Evolutionary conservation across 2,888 invertebrate genomes (phyloP).

Genomic region (Rhabditoides inermis): DNA sequence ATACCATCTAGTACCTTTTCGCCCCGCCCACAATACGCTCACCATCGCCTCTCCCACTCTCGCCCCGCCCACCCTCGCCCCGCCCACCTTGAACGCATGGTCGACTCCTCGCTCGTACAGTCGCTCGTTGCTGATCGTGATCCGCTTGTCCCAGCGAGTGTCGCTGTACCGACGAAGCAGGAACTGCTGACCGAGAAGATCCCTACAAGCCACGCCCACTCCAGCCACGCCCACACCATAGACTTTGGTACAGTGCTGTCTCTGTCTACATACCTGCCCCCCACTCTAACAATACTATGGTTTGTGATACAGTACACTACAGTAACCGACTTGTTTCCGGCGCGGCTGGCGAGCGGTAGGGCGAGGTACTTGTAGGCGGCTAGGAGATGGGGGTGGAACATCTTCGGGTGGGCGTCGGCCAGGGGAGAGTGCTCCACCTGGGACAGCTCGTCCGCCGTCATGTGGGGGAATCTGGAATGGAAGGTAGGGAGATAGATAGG

Average conservation of each 20-base stretch:
- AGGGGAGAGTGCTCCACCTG: slow-evolving; percentile 71
- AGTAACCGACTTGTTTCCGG: slow-evolving; percentile 28
- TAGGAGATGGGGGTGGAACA: slow-evolving; percentile 53
- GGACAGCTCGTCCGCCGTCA: slow-evolving; percentile 78
- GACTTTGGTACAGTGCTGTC: too few relatives aligned
- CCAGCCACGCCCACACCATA: too few relatives aligned
- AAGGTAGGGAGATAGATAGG: not conserved
- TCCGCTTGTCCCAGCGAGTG: slow-evolving; percentile 55
- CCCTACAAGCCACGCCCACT: too few relatives aligned
- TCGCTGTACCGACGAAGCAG: slow-evolving; percentile 54
- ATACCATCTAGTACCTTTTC: too few relatives aligned
- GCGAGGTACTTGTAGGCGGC: slow-evolving; percentile 56
- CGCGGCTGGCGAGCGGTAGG: slow-evolving; percentile 52
- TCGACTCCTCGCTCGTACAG: slow-evolving; percentile 21
- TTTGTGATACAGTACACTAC: too few relatives aligned
- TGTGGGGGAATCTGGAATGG: slow-evolving; percentile 74
- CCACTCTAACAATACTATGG: too few relatives aligned
- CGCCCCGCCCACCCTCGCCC: too few relatives aligned
- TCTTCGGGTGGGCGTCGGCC: slow-evolving; percentile 45
- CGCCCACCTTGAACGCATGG: slow-evolving; percentile 24
- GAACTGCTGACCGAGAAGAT: too few relatives aligned
- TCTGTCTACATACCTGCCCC: too few relatives aligned
- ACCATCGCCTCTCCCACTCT: too few relatives aligned
- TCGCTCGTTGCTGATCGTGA: slow-evolving; percentile 31
- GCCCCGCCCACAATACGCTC: too few relatives aligned